Percentiles rank a stretch among this genome's conserved stretches.
Evolutionary conservation across 1,140 invertebrate genomes (phyloP).

Genomic region (Brevipalpus yothersi): DNA sequence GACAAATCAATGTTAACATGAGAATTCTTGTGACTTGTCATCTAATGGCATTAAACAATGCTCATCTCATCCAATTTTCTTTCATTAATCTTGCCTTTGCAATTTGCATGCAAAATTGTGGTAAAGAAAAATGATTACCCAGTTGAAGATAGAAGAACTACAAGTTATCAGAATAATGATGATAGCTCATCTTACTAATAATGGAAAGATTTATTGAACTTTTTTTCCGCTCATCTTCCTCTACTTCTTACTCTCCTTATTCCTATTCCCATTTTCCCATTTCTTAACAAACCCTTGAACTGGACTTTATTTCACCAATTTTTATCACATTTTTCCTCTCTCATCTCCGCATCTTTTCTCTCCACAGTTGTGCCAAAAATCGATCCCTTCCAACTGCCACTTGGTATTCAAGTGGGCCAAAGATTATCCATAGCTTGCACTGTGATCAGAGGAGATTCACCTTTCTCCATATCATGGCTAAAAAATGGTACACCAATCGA

Average conservation of each 20-base stretch:
- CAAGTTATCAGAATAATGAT: no score
- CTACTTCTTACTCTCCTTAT: no score
- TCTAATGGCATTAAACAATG: no score
- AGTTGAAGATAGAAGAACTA: neutral
- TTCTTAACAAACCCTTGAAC: neutral
- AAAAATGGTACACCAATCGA: neutral
- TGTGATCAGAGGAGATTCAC: constrained; percentile 41
- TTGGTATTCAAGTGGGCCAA: constrained; percentile 53
- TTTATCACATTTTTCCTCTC: neutral
- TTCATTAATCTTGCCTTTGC: neutral
- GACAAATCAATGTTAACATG: no score
- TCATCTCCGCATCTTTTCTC: neutral
- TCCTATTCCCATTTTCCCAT: no score
- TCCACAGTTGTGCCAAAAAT: constrained; percentile 16
- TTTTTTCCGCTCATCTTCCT: no score
- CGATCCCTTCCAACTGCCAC: constrained; percentile 24
- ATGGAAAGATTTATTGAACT: no score
- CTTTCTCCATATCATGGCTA: constrained; percentile 1
- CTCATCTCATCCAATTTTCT: neutral
- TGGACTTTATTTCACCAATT: neutral
- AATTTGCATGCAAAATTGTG: neutral
- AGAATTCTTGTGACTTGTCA: no score
- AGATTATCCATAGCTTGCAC: constrained; percentile 57
- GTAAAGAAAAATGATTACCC: neutral
- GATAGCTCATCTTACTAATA: no score